These are phyloP conservation scores for Bombycilla garrulus DNA, from an alignment of 2,113 vertebrate species.

Conservation along the genomic window DNA sequence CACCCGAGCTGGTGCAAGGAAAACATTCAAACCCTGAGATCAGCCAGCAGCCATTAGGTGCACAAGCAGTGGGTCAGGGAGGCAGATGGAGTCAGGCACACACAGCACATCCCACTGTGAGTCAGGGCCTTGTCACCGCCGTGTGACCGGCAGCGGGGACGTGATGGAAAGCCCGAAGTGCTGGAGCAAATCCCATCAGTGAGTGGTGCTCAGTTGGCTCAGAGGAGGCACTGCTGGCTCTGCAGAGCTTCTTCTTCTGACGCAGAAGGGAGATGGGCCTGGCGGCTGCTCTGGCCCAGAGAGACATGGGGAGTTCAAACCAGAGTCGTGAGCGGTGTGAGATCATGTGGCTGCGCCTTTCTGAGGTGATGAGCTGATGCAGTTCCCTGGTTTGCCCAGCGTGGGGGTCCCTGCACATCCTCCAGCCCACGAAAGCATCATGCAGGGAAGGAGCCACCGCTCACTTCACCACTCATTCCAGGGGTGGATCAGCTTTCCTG, in stretches of 20 bases:
- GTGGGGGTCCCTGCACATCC: neutral
- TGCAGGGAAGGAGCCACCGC: neutral
- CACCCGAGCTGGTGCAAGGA: neutral
- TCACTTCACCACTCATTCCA: neutral
- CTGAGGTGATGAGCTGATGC: neutral
- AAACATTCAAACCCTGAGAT: neutral
- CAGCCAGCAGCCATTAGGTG: neutral
- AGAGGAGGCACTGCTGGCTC: slow-evolving; percentile 21
- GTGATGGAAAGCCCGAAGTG: neutral
- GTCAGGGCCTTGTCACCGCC: slow-evolving; percentile 32
- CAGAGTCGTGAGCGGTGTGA: neutral
- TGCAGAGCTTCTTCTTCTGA: neutral
- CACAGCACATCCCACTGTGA: neutral
- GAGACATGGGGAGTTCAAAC: neutral
- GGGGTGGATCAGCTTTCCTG: neutral
- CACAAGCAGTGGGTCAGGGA: neutral
- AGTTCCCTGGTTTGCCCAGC: neutral
- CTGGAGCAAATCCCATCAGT: slow-evolving; percentile 28
- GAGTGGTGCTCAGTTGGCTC: neutral
- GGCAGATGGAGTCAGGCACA: neutral
- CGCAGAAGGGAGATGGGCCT: neutral
- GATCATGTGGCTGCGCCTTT: neutral
- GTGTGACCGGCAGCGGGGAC: neutral
- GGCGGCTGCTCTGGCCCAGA: fast-evolving
- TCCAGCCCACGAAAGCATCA: neutral